phyloP scores from a whole-genome alignment of 2,888 invertebrate species.

The Unio delphinus region DNA sequence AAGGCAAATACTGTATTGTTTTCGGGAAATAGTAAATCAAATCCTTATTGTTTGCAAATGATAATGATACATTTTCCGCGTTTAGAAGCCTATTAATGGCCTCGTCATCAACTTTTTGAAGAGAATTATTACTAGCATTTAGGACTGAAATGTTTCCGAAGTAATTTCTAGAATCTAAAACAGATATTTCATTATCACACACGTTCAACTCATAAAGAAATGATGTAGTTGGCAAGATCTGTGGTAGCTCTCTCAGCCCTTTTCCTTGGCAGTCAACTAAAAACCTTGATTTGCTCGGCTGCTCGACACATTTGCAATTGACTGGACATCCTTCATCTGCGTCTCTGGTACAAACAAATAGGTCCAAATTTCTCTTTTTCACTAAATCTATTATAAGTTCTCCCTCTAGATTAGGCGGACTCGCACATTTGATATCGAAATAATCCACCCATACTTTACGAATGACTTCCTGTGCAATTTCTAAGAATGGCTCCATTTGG shows the following conservation, averaged over 20 bases:
- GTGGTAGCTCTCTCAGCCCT: neutral
- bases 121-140: too few relatives aligned
- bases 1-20: slow-evolving; percentile 2
- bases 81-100: too few relatives aligned
- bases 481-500: slow-evolving; percentile 5
- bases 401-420: slow-evolving; percentile 5
- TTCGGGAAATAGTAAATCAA: slow-evolving; percentile 2
- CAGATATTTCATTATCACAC: too few relatives aligned
- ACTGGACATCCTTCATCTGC: slow-evolving; percentile 3
- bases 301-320: slow-evolving; percentile 9
- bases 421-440: slow-evolving; percentile 8
- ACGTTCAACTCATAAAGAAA: too few relatives aligned
- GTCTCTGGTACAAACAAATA: slow-evolving; percentile 13
- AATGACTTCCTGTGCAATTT: neutral
- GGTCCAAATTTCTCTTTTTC: slow-evolving; percentile 4
- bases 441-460: slow-evolving; percentile 6
- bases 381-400: slow-evolving; percentile 5
- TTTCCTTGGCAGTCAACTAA: slow-evolving; percentile 9
- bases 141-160: too few relatives aligned
- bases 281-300: slow-evolving; percentile 7
- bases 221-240: too few relatives aligned
- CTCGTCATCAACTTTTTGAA: too few relatives aligned
- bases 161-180: too few relatives aligned
- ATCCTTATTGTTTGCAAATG: neutral
- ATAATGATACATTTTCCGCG: too few relatives aligned